Evolutionary conservation across 2,113 vertebrate species (phyloP), one percentile per base, ranked within the genome.

Genomic region (Stigmatopora argus): DNA sequence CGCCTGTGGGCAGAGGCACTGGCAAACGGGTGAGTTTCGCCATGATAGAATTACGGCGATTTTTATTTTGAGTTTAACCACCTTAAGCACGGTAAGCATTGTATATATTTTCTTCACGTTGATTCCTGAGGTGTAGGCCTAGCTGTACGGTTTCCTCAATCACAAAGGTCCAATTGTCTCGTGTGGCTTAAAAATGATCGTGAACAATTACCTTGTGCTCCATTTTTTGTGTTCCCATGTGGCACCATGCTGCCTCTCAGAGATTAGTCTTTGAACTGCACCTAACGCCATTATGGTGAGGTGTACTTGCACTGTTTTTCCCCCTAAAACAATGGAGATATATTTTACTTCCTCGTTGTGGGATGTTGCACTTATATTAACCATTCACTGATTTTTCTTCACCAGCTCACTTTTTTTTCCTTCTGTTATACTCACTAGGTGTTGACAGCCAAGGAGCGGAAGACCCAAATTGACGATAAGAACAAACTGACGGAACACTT

Each of bases 401-500:
- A 13, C 18, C 49, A 19, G 18, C 7, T n/a, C n/a, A 10, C n/a
- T n/a, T 56, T 23, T 61, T 8, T 23, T 2, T 61, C 15, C 51
- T 49, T 72, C 7, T 41, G 8, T 72, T 31, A 14, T 52, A 66
- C 61, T 57, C 67, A 13, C 64, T 89, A 86, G 96, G 97, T 99
- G 67, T 90, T 99, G 85, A 99, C 97, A 58, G 96, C 97, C 58
- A 99, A 98, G 90, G 97, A 99, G 86, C 95, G 96, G 78, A 99
- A 99, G 92, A 98, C 94, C 15, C 97, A 99, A 84, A 97, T 99
- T 79, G 97, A 99, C 5, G 97, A 99, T 80, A 94, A 94, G 82
- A 99, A 97, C 87, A 98, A 97, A 86, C 80, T 99, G 87, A 99
- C 97, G 0, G 97, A 99, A 72, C 96, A 99, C 88, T 97, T 95